These are phyloP conservation scores for Acrocephalus arundinaceus DNA, from an alignment of 2,113 vertebrate species.

Conservation along the genomic window DNA sequence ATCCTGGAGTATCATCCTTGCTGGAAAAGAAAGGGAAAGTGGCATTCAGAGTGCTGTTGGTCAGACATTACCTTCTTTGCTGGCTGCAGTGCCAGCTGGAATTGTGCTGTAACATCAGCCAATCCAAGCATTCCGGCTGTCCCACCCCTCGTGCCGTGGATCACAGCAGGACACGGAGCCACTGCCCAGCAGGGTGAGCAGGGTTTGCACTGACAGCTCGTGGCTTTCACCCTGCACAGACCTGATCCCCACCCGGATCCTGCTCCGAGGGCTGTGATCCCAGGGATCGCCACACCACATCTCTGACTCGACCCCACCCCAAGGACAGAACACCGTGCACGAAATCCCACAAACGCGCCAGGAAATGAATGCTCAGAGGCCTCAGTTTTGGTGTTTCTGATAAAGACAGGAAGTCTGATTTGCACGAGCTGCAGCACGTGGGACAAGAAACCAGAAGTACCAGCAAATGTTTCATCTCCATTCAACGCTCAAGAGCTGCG, in stretches of 20 bases:
- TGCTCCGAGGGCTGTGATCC: not conserved
- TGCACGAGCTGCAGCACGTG: not conserved
- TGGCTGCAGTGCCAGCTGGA: not conserved
- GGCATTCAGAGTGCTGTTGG: not conserved
- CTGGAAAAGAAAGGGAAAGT: not conserved
- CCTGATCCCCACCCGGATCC: not conserved
- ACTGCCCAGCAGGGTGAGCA: not conserved
- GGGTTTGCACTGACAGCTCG: fast-evolving
- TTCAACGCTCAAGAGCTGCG: not conserved
- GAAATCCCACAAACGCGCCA: not conserved
- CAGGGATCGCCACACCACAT: not conserved
- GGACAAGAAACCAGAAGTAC: not conserved
- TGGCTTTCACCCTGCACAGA: not conserved
- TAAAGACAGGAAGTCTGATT: not conserved
- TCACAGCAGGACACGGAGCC: not conserved
- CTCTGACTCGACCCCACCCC: fast-evolving
- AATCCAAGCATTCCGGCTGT: not conserved
- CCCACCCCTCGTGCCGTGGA: fast-evolving
- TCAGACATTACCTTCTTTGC: not conserved
- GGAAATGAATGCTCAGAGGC: not conserved
- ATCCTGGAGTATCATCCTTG: not conserved
- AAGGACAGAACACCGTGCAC: fast-evolving
- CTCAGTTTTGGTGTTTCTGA: not conserved
- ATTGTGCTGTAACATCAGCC: fast-evolving
- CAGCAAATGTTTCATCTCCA: not conserved